Evolutionary conservation across 2,113 vertebrate species (phyloP).

Genomic region (Lasiurus cinereus): DNA sequence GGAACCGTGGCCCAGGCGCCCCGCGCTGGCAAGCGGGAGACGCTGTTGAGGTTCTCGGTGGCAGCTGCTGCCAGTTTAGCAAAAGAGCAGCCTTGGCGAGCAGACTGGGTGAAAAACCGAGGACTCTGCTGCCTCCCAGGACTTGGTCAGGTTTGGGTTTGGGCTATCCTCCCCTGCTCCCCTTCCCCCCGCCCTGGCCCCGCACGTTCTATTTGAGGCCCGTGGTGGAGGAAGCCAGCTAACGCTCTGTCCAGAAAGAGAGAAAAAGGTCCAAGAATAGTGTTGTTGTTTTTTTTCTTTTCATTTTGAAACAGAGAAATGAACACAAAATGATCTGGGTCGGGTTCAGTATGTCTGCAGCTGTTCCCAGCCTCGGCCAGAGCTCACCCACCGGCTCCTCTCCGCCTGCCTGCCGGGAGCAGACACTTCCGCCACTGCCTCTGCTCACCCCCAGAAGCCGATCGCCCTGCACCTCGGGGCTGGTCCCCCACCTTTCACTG

Average conservation of each 20-base stretch:
- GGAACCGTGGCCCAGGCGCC: not conserved
- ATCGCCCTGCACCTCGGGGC: not conserved
- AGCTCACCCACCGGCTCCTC: not conserved
- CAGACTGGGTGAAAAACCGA: constrained; percentile 70
- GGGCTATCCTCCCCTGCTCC: constrained; percentile 73
- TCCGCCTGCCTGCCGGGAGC: constrained; percentile 3
- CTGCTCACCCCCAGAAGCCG: not conserved
- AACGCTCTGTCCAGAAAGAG: constrained; percentile 55
- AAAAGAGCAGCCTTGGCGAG: constrained; percentile 79
- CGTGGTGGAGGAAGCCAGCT: constrained; percentile 73
- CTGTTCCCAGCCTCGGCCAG: not conserved
- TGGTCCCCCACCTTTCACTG: not conserved
- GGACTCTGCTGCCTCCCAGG: constrained; percentile 70
- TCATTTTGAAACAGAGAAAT: constrained; percentile 66
- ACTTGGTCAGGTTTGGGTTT: constrained; percentile 77
- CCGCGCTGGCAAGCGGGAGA: constrained; percentile 22
- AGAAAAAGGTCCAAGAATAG: not conserved
- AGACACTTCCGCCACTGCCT: not conserved
- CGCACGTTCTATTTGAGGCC: constrained; percentile 76
- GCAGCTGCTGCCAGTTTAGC: constrained; percentile 69
- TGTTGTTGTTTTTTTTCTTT: not conserved
- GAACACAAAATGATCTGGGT: constrained; percentile 61
- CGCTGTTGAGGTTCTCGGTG: not conserved
- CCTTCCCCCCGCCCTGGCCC: not conserved
- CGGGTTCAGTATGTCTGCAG: constrained; percentile 61